Conservation (phyloP, 1,140 invertebrate genomes). For the Drosophila pruinosa region DNA sequence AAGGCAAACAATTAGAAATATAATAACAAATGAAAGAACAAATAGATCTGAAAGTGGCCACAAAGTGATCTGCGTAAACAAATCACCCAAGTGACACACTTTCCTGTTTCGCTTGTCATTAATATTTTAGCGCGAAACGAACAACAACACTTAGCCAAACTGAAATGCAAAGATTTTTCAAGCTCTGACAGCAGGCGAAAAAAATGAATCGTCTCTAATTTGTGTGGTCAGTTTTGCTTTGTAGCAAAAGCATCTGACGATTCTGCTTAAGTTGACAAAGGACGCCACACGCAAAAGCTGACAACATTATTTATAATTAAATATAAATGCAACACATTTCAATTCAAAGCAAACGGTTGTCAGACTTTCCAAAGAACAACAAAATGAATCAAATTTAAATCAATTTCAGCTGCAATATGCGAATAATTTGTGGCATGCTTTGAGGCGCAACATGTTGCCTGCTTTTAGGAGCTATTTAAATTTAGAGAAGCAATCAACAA, state of each 20-base stretch:
- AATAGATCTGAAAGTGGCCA: constrained; percentile 31
- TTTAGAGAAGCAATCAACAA: neutral
- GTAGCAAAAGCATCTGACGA: constrained; percentile 13
- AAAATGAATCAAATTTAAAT: neutral
- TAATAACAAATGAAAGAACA: constrained; percentile 23
- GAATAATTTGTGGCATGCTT: constrained; percentile 51
- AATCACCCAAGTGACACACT: constrained; percentile 76
- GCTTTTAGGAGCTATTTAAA: constrained; percentile 17
- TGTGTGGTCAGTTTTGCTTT: constrained; percentile 23
- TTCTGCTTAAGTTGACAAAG: constrained; percentile 71
- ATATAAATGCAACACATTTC: neutral
- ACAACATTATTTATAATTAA: constrained; percentile 54
- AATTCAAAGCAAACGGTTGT: neutral
- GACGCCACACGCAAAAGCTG: constrained; percentile 61
- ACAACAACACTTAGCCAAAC: constrained; percentile 23
- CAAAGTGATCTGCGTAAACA: constrained; percentile 72
- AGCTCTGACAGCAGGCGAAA: constrained; percentile 45
- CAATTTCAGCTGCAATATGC: neutral
- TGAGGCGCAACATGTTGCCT: constrained; percentile 20
- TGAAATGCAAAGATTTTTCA: constrained; percentile 42
- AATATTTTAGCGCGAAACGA: constrained; percentile 52
- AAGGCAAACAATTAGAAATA: constrained; percentile 6
- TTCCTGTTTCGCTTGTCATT: constrained; percentile 72
- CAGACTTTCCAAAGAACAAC: neutral
- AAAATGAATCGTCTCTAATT: constrained; percentile 10